Conservation (phyloP, 2,797 vertebrate species). For the Lepilemur ruficaudatus region DNA sequence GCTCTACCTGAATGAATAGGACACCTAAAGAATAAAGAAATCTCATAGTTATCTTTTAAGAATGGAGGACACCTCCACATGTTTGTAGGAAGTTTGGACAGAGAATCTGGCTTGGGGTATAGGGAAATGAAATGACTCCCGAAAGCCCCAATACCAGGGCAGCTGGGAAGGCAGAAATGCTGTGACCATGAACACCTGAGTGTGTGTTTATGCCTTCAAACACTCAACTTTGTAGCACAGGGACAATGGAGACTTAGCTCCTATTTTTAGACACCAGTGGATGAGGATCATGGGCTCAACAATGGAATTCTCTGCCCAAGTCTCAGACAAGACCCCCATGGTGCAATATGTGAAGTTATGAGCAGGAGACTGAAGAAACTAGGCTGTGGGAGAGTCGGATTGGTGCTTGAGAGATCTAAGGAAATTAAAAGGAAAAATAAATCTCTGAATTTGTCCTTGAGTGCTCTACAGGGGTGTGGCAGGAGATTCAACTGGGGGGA, state of each 20-base stretch:
- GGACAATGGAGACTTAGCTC: neutral
- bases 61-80: neutral
- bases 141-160: neutral
- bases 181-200: neutral
- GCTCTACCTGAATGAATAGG: neutral
- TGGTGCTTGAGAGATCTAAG: neutral
- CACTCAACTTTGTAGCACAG: neutral
- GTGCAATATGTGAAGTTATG: neutral
- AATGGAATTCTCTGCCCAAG: neutral
- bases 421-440: neutral
- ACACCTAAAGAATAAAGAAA: neutral
- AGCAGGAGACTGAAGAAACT: neutral
- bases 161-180: neutral
- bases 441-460: neutral
- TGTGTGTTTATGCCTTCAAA: rapidly evolving
- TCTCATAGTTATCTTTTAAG: neutral
- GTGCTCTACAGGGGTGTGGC: neutral
- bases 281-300: neutral
- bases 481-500: neutral
- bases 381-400: neutral
- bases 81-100: neutral
- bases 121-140: neutral
- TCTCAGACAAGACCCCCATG: neutral
- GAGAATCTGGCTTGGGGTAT: neutral
- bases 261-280: neutral